These are phyloP conservation scores for Orchestia grillus DNA, from an alignment of 1,140 invertebrate genomes.

Conservation along the genomic window DNA sequence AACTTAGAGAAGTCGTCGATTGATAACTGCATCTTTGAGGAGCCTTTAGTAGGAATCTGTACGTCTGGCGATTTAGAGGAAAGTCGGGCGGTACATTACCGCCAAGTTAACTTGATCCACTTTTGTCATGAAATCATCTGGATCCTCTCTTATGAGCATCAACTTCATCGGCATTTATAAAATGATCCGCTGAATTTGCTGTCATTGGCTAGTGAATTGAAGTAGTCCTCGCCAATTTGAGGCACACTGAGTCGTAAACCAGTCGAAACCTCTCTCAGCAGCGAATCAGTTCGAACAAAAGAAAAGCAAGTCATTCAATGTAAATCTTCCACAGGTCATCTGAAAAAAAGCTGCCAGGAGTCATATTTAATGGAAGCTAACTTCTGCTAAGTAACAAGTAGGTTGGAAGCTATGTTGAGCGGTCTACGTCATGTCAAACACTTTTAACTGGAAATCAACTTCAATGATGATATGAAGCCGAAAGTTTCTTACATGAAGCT, in stretches of 20 bases:
- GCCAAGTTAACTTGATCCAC: background rate
- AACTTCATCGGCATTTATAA: background rate
- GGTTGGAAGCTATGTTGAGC: too few relatives aligned
- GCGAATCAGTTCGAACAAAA: background rate
- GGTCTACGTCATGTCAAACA: background rate
- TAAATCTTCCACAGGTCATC: background rate
- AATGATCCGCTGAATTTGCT: background rate
- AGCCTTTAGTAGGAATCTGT: too few relatives aligned
- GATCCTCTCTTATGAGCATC: background rate
- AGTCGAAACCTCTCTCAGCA: background rate
- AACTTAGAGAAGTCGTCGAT: too few relatives aligned
- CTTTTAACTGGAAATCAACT: background rate
- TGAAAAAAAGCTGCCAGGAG: background rate
- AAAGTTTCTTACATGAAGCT: background rate
- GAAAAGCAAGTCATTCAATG: background rate
- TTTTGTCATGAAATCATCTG: background rate
- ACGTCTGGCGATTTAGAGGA: too few relatives aligned
- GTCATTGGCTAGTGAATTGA: background rate
- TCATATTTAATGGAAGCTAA: too few relatives aligned
- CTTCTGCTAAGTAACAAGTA: too few relatives aligned
- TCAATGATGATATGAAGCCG: background rate
- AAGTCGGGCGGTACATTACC: too few relatives aligned
- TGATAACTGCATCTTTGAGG: too few relatives aligned
- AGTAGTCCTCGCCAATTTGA: background rate
- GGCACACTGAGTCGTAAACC: background rate